These are phyloP conservation scores for Monochamus saltuarius DNA, from an alignment of 1,140 invertebrate species.

Conservation along the genomic window DNA sequence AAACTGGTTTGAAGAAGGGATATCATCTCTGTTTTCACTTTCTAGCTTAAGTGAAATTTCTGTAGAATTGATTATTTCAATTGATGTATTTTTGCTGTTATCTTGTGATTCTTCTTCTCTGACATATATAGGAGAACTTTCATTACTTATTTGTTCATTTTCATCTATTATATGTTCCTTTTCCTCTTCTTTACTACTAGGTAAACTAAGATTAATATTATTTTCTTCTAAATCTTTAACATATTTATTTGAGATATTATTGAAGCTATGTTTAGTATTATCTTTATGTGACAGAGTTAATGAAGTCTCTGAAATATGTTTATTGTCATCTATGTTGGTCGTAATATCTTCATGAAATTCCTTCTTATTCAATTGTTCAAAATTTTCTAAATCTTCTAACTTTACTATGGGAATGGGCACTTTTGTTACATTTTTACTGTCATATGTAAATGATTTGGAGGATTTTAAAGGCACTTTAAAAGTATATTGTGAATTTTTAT, in stretches of 20 bases:
- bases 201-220: neutral
- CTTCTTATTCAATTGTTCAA: slow-evolving; percentile 3
- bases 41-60: neutral
- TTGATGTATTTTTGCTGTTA: too few relatives aligned
- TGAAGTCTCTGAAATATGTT: neutral
- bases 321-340: neutral
- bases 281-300: neutral
- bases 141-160: neutral
- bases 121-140: neutral
- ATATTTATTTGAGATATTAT: neutral
- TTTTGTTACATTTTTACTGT: slow-evolving; percentile 9
- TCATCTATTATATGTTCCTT: neutral
- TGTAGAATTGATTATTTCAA: neutral
- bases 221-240: neutral
- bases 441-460: neutral
- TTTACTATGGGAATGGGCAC: slow-evolving; percentile 15
- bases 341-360: neutral
- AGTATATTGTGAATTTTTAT: slow-evolving; percentile 26
- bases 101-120: neutral
- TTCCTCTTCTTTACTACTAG: neutral
- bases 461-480: slow-evolving; percentile 30
- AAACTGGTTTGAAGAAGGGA: too few relatives aligned
- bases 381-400: slow-evolving; percentile 31
- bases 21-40: neutral
- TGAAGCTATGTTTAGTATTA: neutral